These are phyloP conservation scores for Dendrolimus pini DNA, from an alignment of 2,888 invertebrate species.

Conservation along the genomic window DNA sequence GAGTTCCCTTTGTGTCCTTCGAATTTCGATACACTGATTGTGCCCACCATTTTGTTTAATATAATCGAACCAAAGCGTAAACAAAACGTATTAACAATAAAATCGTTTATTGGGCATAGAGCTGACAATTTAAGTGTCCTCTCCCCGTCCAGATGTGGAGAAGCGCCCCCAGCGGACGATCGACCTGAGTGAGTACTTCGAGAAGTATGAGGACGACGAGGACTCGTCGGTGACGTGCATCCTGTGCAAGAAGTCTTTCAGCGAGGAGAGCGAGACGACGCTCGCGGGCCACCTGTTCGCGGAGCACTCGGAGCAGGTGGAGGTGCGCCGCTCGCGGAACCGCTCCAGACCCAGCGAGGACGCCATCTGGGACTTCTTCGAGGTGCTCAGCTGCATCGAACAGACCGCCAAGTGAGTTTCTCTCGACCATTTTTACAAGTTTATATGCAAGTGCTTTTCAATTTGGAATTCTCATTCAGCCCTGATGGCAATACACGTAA, in stretches of 20 bases:
- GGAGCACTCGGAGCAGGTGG: not conserved
- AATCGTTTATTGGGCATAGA: not conserved
- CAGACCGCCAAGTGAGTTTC: not conserved
- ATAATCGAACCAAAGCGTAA: conserved; percentile 2
- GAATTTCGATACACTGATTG: not conserved
- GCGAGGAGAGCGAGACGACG: not conserved
- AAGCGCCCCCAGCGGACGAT: not conserved
- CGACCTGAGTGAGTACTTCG: not conserved
- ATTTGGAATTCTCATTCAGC: too few species aligned
- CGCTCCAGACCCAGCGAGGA: not conserved
- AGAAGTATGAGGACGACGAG: not conserved
- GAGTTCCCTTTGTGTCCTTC: not conserved
- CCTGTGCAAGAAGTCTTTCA: not conserved
- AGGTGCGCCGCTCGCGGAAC: not conserved
- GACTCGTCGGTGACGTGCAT: not conserved
- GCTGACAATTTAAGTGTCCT: not conserved
- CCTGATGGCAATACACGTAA: too few species aligned
- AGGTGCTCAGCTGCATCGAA: not conserved
- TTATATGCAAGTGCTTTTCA: too few species aligned
- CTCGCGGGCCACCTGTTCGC: not conserved
- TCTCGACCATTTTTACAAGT: too few species aligned
- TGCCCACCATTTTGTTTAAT: too few species aligned
- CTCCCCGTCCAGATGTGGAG: too few species aligned
- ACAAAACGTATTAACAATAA: not conserved
- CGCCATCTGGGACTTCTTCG: not conserved